A percentile compares a stretch with the other conserved stretches of the same genome.
These are phyloP conservation scores for Neopipo cinnamomea DNA, from an alignment of 2,113 vertebrate species.

Conservation along the genomic window DNA sequence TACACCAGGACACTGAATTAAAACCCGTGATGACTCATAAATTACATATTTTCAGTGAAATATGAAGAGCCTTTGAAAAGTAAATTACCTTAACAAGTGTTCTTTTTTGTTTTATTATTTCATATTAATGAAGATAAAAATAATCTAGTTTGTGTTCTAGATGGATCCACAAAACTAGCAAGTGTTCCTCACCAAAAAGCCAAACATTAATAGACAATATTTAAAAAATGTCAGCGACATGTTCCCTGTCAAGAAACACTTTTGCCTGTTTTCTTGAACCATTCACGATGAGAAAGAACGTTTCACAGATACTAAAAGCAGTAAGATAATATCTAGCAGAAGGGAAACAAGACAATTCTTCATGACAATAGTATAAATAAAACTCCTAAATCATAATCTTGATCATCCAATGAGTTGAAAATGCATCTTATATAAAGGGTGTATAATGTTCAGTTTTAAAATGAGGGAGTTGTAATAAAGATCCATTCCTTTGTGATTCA, in stretches of 20 bases:
- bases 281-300: not conserved
- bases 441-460: not conserved
- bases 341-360: not conserved
- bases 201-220: not conserved
- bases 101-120: not conserved
- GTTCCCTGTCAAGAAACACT: not conserved
- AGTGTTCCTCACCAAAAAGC: not conserved
- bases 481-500: not conserved
- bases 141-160: not conserved
- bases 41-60: not conserved
- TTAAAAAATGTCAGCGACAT: not conserved
- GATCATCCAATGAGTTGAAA: not conserved
- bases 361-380: not conserved
- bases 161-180: not conserved
- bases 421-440: not conserved
- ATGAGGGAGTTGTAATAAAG: not conserved
- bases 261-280: not conserved
- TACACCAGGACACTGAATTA: not conserved
- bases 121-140: not conserved
- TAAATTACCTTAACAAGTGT: not conserved
- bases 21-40: not conserved
- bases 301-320: not conserved
- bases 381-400: not conserved
- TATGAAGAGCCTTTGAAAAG: not conserved
- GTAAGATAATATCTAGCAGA: not conserved